phyloP scores from a whole-genome alignment of 1,140 invertebrate species.

The Cydia strobilella region DNA sequence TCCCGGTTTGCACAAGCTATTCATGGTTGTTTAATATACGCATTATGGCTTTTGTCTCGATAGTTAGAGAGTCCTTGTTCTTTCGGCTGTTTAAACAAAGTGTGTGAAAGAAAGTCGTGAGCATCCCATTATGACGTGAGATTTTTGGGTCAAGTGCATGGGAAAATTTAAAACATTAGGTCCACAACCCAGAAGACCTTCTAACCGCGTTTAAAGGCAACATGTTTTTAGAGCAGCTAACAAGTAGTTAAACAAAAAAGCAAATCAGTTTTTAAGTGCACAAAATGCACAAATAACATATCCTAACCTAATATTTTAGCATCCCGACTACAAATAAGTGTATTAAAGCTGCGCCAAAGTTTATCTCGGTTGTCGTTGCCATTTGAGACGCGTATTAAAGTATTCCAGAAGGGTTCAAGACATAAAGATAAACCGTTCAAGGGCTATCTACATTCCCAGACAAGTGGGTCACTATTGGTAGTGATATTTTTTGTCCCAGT shows the following conservation, averaged over 20 bases:
- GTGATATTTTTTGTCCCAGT: slow-evolving; percentile 64
- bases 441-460: slow-evolving; percentile 55
- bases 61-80: slow-evolving; percentile 45
- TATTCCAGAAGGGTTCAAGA: slow-evolving; percentile 35
- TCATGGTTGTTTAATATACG: slow-evolving; percentile 48
- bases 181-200: slow-evolving; percentile 4
- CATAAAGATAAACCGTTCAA: slow-evolving; percentile 55
- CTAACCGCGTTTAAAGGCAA: background rate
- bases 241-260: background rate
- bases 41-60: slow-evolving; percentile 45
- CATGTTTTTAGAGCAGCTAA: background rate
- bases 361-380: background rate
- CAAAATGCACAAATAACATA: background rate
- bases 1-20: slow-evolving; percentile 46
- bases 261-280: background rate
- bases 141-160: slow-evolving; percentile 53
- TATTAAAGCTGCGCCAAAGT: slow-evolving; percentile 6
- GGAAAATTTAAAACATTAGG: background rate
- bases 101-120: slow-evolving; percentile 49
- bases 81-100: slow-evolving; percentile 40
- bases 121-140: slow-evolving; percentile 37
- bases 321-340: background rate
- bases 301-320: background rate
- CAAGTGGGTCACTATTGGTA: slow-evolving; percentile 62
- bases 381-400: slow-evolving; percentile 1